phyloP scores from a whole-genome alignment of 2,113 vertebrate genomes.

The Oncorhynchus masou region DNA sequence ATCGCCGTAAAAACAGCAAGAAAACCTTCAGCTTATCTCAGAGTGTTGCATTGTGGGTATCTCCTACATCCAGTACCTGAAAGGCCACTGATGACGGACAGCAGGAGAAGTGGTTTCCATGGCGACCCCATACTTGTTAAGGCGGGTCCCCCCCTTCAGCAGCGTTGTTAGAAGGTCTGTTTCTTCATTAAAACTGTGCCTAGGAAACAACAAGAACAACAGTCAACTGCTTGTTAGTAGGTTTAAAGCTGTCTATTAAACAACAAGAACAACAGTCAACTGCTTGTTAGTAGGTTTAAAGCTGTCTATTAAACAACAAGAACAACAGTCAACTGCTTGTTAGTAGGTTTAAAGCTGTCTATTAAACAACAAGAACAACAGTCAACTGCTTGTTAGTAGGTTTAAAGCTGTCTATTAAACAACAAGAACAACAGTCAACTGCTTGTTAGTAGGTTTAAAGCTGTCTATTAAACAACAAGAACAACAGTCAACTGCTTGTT shows the following conservation, averaged over 20 bases:
- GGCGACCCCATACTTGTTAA: conserved; percentile 85
- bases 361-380: background rate
- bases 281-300: conserved; percentile 51
- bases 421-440: conserved; percentile 27
- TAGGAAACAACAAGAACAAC: conserved; percentile 4
- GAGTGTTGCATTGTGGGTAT: background rate
- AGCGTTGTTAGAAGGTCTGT: conserved; percentile 72
- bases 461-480: conserved; percentile 30
- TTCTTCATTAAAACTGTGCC: conserved; percentile 86
- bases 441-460: conserved; percentile 80
- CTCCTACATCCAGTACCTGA: conserved; percentile 78
- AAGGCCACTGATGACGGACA: conserved; percentile 86
- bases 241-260: conserved; percentile 80
- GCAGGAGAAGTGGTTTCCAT: conserved; percentile 89
- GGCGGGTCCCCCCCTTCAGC: conserved; percentile 69
- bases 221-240: conserved; percentile 67
- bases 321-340: too few relatives aligned
- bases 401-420: conserved; percentile 69
- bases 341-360: too few relatives aligned
- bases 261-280: conserved; percentile 52
- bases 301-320: too few relatives aligned
- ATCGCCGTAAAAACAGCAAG: background rate
- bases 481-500: too few relatives aligned
- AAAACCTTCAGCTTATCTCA: background rate
- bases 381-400: conserved; percentile 67